These are phyloP conservation scores for Harpalus rufipes DNA, from an alignment of 2,888 invertebrate species.

Conservation along the genomic window DNA sequence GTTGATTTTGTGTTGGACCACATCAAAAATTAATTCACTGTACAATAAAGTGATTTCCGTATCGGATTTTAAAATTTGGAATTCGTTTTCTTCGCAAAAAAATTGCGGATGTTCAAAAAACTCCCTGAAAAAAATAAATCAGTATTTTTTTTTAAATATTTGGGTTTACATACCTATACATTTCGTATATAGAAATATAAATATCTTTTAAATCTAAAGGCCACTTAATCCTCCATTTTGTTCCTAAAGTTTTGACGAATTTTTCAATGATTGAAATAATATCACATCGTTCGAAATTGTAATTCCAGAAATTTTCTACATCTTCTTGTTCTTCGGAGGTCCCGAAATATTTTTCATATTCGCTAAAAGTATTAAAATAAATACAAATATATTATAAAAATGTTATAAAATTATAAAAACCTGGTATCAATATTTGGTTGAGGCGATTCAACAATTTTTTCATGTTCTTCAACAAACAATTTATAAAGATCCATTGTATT, in stretches of 20 bases:
- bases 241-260: conserved; percentile 80
- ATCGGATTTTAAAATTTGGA: conserved; percentile 77
- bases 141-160: conserved; percentile 42
- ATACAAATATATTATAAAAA: too few relatives aligned
- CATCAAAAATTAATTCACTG: conserved; percentile 79
- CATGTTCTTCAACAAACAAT: conserved; percentile 80
- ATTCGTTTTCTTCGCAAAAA: conserved; percentile 75
- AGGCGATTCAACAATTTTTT: conserved; percentile 69
- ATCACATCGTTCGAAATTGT: conserved; percentile 80
- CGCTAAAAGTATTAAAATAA: conserved; percentile 53
- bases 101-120: conserved; percentile 79
- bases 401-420: background rate
- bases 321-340: conserved; percentile 83
- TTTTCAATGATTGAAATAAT: conserved; percentile 82
- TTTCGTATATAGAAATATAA: conserved; percentile 82
- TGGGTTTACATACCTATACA: conserved; percentile 71
- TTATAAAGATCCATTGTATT: conserved; percentile 83
- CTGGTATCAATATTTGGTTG: conserved; percentile 52
- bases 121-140: conserved; percentile 73
- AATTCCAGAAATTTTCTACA: conserved; percentile 82
- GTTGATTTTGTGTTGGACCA: conserved; percentile 33
- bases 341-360: conserved; percentile 81
- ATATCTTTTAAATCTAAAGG: conserved; percentile 80
- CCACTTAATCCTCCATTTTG: conserved; percentile 84
- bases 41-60: conserved; percentile 79